phyloP scores from a whole-genome alignment of 2,888 invertebrate genomes.

The Margaritifera margaritifera region DNA sequence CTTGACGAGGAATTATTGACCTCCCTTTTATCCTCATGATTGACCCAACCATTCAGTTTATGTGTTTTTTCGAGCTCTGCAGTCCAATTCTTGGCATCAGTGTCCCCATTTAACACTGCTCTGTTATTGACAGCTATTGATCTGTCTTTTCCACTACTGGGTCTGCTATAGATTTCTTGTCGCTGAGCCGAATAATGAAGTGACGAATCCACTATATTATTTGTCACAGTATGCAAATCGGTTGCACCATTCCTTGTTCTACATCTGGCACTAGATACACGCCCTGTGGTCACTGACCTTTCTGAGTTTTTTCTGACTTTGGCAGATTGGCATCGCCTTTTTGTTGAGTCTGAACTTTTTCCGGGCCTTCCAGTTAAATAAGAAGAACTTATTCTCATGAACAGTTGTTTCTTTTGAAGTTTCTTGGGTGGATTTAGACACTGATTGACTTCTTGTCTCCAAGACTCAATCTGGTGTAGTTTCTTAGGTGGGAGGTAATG shows the following conservation, averaged over 20 bases:
- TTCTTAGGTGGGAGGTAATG: slow-evolving; percentile 47
- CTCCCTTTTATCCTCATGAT: too few relatives aligned
- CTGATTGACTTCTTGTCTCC: slow-evolving; percentile 44
- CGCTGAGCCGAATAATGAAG: slow-evolving; percentile 43
- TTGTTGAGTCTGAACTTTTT: slow-evolving; percentile 3
- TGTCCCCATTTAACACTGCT: slow-evolving; percentile 14
- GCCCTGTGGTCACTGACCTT: not conserved
- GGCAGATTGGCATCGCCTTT: slow-evolving; percentile 7
- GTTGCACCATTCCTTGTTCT: slow-evolving; percentile 16
- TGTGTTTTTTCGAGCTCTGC: too few relatives aligned
- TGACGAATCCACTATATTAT: slow-evolving; percentile 42
- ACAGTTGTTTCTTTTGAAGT: too few relatives aligned
- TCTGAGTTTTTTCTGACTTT: not conserved
- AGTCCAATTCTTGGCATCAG: slow-evolving; percentile 3
- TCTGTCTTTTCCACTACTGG: slow-evolving; percentile 16
- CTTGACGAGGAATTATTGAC: too few relatives aligned
- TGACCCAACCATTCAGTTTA: too few relatives aligned
- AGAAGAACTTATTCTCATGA: slow-evolving; percentile 2
- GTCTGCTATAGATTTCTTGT: slow-evolving; percentile 27
- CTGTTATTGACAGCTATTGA: slow-evolving; percentile 31
- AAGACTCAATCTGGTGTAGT: slow-evolving; percentile 49
- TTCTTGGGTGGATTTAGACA: slow-evolving; percentile 13
- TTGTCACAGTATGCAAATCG: slow-evolving; percentile 39
- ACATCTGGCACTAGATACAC: slow-evolving; percentile 11
- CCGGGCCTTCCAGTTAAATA: slow-evolving; percentile 5